Conservation (phyloP, 2,797 vertebrate genomes). For the Tympanoctomys barrerae region DNA sequence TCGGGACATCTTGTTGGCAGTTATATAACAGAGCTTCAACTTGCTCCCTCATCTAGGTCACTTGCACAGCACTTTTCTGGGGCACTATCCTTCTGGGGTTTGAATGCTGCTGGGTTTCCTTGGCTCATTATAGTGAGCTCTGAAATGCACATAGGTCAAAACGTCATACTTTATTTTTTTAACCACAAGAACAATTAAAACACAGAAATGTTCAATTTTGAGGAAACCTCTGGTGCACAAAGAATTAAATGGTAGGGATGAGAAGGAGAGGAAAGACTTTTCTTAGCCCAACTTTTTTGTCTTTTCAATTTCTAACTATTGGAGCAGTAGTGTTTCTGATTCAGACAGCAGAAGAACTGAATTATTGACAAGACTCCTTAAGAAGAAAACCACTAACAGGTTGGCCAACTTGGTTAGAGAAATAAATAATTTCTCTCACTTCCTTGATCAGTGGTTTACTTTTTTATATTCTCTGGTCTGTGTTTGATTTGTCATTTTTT, state of each 20-base stretch:
- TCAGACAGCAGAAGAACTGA: neutral
- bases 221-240: neutral
- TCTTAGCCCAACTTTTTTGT: neutral
- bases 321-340: neutral
- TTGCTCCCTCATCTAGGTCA: constrained; percentile 60
- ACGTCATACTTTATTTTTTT: neutral
- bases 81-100: constrained; percentile 57
- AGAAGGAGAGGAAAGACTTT: neutral
- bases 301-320: neutral
- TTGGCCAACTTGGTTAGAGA: neutral
- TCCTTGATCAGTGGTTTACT: neutral
- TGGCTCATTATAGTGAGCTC: constrained; percentile 67
- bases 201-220: neutral
- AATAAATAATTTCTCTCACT: neutral
- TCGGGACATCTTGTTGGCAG: neutral
- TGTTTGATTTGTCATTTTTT: neutral
- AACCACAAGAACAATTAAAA: constrained; percentile 56
- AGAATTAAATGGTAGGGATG: neutral
- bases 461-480: neutral
- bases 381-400: neutral
- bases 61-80: constrained; percentile 69
- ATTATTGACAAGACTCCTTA: constrained; percentile 1
- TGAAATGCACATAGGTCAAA: constrained; percentile 52
- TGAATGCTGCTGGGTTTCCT: constrained; percentile 54
- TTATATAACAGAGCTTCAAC: constrained; percentile 15